Evolutionary conservation across 2,113 vertebrate species (phyloP), one percentile per base, ranked within the genome.

Genomic region (Oreocharis arfaki): DNA sequence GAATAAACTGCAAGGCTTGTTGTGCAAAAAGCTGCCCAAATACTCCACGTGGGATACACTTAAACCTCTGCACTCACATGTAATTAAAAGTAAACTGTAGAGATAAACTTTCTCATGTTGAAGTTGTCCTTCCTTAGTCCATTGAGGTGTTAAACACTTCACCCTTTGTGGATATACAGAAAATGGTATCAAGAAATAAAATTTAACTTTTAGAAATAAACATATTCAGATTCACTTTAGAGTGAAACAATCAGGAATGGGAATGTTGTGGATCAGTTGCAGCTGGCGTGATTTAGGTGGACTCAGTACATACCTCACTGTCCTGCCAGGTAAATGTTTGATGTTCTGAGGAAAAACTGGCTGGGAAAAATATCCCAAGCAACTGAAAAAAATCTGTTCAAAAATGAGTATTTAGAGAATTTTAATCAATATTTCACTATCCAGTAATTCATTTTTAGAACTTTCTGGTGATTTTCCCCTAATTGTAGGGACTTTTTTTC

Each of bases 361-460:
- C 52, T 3, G 22, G 24, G n/a, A 53, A 75, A 49, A 61, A 56
- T 44, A 55, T 0, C 7, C 15, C 8, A 23, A 87, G 20, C 11
- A 69, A 16, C 28, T 44, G 1, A 0, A 1, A 44, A 60, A 33
- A 52, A 4, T 19, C 18, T 24, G 3, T 44, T 70, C 5, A 41
- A 65, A 84, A 41, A 0, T 0, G 0, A 33, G 14, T 52, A 47
- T 56, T 86, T 82, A 27, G 53, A 68, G 24, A 61, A 19, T 4
- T 56, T 30, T 6, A 57, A 70, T 39, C 1, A 11, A 11, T 24
- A 39, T 68, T 53, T 52, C 15, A 11, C 28, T 47, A 18, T 63
- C 28, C 13, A 56, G 3, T 28, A 60, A 27, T 67, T 71, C 0
- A 15, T 59, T 71, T 71, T 71, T 77, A 55, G 46, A 77, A 67